Conservation (phyloP, 37 sponge, comb jelly and placozoan species). For the Chondrilla cf. caribensis region DNA sequence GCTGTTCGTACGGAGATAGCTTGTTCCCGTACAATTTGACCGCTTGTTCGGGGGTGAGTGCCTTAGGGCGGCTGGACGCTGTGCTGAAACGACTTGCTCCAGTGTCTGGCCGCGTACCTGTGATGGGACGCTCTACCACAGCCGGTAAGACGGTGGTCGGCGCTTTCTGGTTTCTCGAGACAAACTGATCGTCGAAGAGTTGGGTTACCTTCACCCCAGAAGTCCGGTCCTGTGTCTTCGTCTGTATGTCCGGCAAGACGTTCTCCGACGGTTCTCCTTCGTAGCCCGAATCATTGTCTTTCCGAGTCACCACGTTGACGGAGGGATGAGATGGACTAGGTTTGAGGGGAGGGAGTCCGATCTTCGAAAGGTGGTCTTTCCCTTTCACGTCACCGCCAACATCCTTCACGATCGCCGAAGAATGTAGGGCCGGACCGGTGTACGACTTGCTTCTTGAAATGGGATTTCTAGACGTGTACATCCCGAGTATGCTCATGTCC, state of each 20-base stretch:
- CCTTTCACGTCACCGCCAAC: not conserved
- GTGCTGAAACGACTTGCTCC: slow-evolving; percentile 17
- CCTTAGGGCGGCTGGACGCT: slow-evolving; percentile 42
- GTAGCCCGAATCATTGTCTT: slow-evolving; percentile 33
- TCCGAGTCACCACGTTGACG: not conserved
- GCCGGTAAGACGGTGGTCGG: slow-evolving; percentile 31
- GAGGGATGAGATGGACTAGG: slow-evolving; percentile 7
- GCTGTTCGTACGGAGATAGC: slow-evolving; percentile 88
- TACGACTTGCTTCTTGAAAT: slow-evolving; percentile 65
- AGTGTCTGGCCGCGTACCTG: slow-evolving; percentile 24
- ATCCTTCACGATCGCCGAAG: not conserved
- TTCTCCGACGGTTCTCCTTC: slow-evolving; percentile 18
- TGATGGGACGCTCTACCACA: slow-evolving; percentile 51
- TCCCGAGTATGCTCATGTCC: slow-evolving; percentile 47
- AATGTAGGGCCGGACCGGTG: slow-evolving; percentile 37
- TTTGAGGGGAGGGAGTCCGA: slow-evolving; percentile 51
- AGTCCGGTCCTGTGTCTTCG: slow-evolving; percentile 1
- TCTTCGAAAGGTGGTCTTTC: not conserved
- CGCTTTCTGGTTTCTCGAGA: not conserved
- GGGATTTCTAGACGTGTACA: slow-evolving; percentile 63
- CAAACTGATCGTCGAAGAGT: slow-evolving; percentile 42
- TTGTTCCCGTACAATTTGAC: slow-evolving; percentile 90
- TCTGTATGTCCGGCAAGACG: slow-evolving; percentile 29
- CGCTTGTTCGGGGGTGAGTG: slow-evolving; percentile 85
- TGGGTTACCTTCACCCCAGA: slow-evolving; percentile 78